Base-by-base conservation (phyloP, 2,888 invertebrate species). In the Apodemia hepburni region DNA sequence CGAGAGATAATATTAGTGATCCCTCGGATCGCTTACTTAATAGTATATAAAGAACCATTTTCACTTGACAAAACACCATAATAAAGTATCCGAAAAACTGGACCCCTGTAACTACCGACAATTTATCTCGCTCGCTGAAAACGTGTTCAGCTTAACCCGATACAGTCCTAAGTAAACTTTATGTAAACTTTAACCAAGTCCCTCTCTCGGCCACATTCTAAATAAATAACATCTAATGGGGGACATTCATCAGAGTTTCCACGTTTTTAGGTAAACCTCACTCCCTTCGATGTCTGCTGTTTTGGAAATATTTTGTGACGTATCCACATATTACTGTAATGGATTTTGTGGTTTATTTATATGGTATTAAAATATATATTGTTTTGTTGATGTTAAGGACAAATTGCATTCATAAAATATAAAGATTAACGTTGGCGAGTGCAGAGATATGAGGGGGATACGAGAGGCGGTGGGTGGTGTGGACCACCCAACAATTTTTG, bases 161-260 rank as follows among this genome's bases (percentile, higher is more conserved):
- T 90, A 89, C 79, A 73, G 87, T 88, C 91, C 90, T 90, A 90
- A 90, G 88, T 86, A 91, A 91, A 91, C 89, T 87, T 83, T 85
- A 84, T 86, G 86, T 80, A 79, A 85, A 88, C 85, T 89, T 88
- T 86, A 90, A 84, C 79, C 69, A 69, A 82, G 87, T 86, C 88
- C 88, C 89, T 88, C 82, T 33, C 83, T 84, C 84, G 85, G 87
- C 89, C 91, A 84, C 91, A 88, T 84, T 90, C 92, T 92, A 92
- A 92, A 92, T 92, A 92, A 92, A 92, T 92, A 92, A 91, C 92
- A 85, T 89, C 92, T 92, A 92, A 92, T 92, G 92, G 92, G 84
- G 81, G 79, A 87, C 92, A 92, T 92, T 92, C 92, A 92, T 92
- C 92, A 91, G 88, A 77, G 88, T 88, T 90, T 87, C 88, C 84